A percentile compares a stretch with the other conserved stretches of the same genome.
Evolutionary conservation across 1,140 invertebrate species (phyloP).

Genomic region (Drosophila prosaltans): DNA sequence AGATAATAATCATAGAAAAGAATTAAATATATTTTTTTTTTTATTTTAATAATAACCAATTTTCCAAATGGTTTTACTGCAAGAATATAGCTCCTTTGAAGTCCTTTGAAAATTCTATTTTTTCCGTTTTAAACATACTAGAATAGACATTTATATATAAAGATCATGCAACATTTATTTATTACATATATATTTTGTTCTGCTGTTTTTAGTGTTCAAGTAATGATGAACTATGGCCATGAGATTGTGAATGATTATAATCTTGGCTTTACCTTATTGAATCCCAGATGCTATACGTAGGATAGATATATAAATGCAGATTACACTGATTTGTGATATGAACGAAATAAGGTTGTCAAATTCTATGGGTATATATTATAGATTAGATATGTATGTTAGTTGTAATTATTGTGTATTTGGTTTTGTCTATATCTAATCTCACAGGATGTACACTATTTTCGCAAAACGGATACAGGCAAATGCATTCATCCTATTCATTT

Average conservation of each 20-base stretch:
- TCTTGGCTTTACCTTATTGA: conserved; percentile 24
- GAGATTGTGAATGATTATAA: conserved; percentile 14
- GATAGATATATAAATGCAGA: conserved; percentile 1
- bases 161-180: neutral
- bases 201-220: neutral
- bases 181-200: neutral
- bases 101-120: no score
- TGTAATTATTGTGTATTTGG: no score
- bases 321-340: conserved; percentile 3
- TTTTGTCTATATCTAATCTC: neutral
- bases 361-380: neutral
- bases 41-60: no score
- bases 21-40: no score
- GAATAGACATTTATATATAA: conserved; percentile 5
- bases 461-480: neutral
- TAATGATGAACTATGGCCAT: neutral
- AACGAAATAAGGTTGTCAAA: conserved; percentile 1
- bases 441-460: neutral
- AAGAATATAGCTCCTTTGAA: no score
- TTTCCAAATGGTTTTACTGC: no score
- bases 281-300: conserved; percentile 7
- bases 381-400: neutral
- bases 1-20: no score
- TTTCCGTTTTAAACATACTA: neutral
- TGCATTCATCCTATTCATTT: neutral